Base-by-base conservation (phyloP, 2,113 vertebrate genomes). In the Boleophthalmus pectinirostris region DNA sequence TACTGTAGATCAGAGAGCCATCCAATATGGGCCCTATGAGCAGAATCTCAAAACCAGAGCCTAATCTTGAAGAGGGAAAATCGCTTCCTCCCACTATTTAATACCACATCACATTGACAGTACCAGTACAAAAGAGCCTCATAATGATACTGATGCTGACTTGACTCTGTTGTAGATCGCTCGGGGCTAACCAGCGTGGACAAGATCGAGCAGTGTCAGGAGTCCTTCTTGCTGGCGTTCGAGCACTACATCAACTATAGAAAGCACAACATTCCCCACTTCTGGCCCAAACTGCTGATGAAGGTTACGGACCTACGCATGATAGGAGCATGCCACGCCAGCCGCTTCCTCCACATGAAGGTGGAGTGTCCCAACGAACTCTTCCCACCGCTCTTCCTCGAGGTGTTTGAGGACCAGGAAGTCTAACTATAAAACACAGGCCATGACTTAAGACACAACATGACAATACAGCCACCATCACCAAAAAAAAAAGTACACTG, bases 241-340 rank as follows among this genome's bases (percentile, higher is more conserved):
- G 98, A 99, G 94, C 98, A 99, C 92, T 99, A 99, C 94, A 98
- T 99, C 92, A 99, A 99, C 94, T 96, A 97, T 93, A 96, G 98
- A 87, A 98, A 99, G 93, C 98, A 99, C 91, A 95, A 96, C 49
- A 94, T 99, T 93, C 94, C 97, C 86, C 97, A 99, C 92, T 99
- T 99, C 94, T 99, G 98, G 98, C 97, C 98, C 95, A 99, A 99
- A 94, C 96, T 99, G 91, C 95, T 99, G 94, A 99, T 99, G 98
- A 99, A 99, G 93, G 98, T 99, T 92, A 99, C 98, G 38, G 98
- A 99, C 90, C 96, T 99, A 88, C 94, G 98, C 75, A 99, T 99
- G 97, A 99, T 99, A 0, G 98, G 97, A 69, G 97, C 98, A 51
- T 99, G 98, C 91, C 98, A 99, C 24, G 97, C 97, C 92, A 98